These are phyloP conservation scores for Trididemnum clinides DNA, from an alignment of 23 tunicate genomes.

Conservation along the genomic window DNA sequence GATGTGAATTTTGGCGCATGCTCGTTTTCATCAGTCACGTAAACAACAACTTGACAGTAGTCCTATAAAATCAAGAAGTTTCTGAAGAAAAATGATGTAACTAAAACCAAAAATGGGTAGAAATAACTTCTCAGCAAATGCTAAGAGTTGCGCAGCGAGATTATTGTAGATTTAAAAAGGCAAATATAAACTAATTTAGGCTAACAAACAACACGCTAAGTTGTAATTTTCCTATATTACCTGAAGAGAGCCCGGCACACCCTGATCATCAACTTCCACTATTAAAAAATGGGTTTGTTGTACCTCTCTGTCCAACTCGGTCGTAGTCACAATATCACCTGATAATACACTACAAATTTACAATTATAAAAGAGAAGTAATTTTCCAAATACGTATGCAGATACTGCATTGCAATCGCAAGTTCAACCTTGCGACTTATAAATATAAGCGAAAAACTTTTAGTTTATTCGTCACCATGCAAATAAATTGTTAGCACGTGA, in stretches of 20 bases:
- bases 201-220: neutral
- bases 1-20: conserved; percentile 55
- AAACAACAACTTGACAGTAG: conserved; percentile 50
- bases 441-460: too few relatives aligned
- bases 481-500: too few relatives aligned
- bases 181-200: neutral
- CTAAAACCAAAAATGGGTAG: too few relatives aligned
- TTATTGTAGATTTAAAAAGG: too few relatives aligned
- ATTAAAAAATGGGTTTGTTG: conserved; percentile 42
- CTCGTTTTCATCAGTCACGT: conserved; percentile 49
- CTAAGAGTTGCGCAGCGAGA: too few relatives aligned
- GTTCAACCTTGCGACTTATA: too few relatives aligned
- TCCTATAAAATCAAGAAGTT: too few relatives aligned
- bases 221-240: conserved; percentile 4
- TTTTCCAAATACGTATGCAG: too few relatives aligned
- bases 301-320: conserved; percentile 35
- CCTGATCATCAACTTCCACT: conserved; percentile 65
- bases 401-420: too few relatives aligned
- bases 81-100: too few relatives aligned
- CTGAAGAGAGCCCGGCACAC: conserved; percentile 53
- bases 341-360: neutral
- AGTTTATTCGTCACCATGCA: too few relatives aligned
- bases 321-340: conserved; percentile 44
- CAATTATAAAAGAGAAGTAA: neutral
- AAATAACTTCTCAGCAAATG: too few relatives aligned